These are phyloP conservation scores for Tonatia bakeri DNA, from an alignment of 2,113 vertebrate genomes.

Conservation along the genomic window DNA sequence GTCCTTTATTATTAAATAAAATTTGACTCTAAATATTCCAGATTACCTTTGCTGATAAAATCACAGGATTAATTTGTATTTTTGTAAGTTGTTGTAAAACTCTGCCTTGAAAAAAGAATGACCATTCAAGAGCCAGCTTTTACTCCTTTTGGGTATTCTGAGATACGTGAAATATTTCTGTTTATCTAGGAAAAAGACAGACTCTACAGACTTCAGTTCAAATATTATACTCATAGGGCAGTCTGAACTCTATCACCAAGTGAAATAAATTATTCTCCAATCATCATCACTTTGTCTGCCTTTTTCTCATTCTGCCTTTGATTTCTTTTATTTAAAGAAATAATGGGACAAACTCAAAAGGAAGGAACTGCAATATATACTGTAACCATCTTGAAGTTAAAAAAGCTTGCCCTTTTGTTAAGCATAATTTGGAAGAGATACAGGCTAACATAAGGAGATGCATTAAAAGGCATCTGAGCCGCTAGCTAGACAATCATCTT, in stretches of 20 bases:
- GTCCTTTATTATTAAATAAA: background rate
- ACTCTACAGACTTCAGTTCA: background rate
- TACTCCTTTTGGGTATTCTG: background rate
- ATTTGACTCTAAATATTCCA: background rate
- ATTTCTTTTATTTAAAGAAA: conserved; percentile 29
- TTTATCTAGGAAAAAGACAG: background rate
- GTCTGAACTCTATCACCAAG: background rate
- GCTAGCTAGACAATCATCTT: background rate
- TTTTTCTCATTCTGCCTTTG: conserved; percentile 4
- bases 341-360: conserved; percentile 31
- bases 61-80: background rate
- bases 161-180: background rate
- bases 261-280: background rate
- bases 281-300: background rate
- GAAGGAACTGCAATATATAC: background rate
- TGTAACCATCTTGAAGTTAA: background rate
- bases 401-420: background rate
- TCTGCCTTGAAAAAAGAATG: background rate
- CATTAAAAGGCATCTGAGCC: background rate
- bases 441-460: background rate
- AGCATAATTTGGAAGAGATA: background rate
- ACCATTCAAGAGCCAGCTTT: background rate
- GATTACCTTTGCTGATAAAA: background rate
- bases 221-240: background rate
- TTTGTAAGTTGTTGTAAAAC: background rate